A percentile compares a stretch with the other conserved stretches of the same genome.
phyloP scores from a whole-genome alignment of 2,113 vertebrate genomes.

The Rutilus rutilus region DNA sequence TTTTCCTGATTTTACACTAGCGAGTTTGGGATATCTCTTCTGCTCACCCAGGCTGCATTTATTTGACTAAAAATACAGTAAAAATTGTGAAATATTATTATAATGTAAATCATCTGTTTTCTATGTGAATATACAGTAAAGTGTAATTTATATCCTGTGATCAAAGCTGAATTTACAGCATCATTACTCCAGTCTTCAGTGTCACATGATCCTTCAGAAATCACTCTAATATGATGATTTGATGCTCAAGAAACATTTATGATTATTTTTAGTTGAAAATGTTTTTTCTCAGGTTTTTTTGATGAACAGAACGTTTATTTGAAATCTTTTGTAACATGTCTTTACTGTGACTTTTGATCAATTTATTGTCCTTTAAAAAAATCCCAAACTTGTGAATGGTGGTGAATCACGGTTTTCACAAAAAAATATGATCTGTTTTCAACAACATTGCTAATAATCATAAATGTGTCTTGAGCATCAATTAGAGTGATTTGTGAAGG shows the following conservation, averaged over 20 bases:
- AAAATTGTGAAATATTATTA: not conserved
- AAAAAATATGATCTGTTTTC: too few species aligned
- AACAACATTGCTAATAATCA: too few species aligned
- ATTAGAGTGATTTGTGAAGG: too few species aligned
- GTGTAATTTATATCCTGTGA: not conserved
- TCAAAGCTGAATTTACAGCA: not conserved
- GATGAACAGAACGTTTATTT: not conserved
- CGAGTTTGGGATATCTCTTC: not conserved
- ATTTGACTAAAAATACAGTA: not conserved
- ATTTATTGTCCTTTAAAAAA: not conserved
- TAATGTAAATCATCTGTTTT: not conserved
- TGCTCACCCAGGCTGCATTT: not conserved
- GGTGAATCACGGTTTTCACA: not conserved
- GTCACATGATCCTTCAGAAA: not conserved
- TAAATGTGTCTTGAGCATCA: too few species aligned
- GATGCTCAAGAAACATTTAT: not conserved
- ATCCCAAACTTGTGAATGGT: not conserved
- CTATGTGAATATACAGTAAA: not conserved
- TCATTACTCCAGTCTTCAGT: not conserved
- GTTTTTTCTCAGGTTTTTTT: too few species aligned
- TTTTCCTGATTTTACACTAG: not conserved
- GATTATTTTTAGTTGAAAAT: not conserved
- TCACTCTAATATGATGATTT: not conserved
- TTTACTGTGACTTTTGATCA: not conserved
- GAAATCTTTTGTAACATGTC: not conserved